Conservation (phyloP, 2,888 invertebrate species). For the Diplazon laetatorius region DNA sequence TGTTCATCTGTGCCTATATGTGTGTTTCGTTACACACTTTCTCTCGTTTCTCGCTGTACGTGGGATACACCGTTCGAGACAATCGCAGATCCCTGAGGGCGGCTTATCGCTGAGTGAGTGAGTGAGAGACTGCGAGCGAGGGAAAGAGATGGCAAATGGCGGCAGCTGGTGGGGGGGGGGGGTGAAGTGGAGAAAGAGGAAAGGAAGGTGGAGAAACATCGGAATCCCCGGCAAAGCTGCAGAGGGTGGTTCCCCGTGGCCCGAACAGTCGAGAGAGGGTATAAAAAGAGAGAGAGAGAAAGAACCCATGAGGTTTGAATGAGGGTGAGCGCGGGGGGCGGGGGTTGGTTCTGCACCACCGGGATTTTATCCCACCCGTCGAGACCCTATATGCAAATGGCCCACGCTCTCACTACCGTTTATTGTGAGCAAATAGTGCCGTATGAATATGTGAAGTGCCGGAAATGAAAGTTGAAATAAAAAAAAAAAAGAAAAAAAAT, state of each 20-base stretch:
- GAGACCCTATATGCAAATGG: slow-evolving; percentile 79
- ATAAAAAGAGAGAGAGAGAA: slow-evolving; percentile 31
- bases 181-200: slow-evolving; percentile 15
- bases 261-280: slow-evolving; percentile 46
- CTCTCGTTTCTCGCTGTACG: slow-evolving; percentile 62
- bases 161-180: background rate
- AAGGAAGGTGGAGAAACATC: slow-evolving; percentile 58
- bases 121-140: slow-evolving; percentile 12
- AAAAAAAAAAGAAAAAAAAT: slow-evolving; percentile 57
- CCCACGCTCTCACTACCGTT: slow-evolving; percentile 69
- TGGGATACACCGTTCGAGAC: slow-evolving; percentile 76
- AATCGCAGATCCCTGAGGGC: slow-evolving; percentile 78
- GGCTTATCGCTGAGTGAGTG: slow-evolving; percentile 73
- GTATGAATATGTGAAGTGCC: slow-evolving; percentile 79
- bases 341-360: slow-evolving; percentile 62
- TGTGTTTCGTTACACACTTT: slow-evolving; percentile 52
- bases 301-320: slow-evolving; percentile 50
- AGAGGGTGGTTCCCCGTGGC: slow-evolving; percentile 39
- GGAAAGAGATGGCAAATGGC: too few species aligned
- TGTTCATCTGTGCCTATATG: slow-evolving; percentile 19
- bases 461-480: slow-evolving; percentile 73
- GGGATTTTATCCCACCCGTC: slow-evolving; percentile 73
- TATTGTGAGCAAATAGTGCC: slow-evolving; percentile 79
- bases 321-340: slow-evolving; percentile 58
- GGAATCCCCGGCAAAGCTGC: slow-evolving; percentile 44